These are phyloP conservation scores for Sphecodes monilicornis DNA, from an alignment of 2,888 invertebrate genomes.

Conservation along the genomic window DNA sequence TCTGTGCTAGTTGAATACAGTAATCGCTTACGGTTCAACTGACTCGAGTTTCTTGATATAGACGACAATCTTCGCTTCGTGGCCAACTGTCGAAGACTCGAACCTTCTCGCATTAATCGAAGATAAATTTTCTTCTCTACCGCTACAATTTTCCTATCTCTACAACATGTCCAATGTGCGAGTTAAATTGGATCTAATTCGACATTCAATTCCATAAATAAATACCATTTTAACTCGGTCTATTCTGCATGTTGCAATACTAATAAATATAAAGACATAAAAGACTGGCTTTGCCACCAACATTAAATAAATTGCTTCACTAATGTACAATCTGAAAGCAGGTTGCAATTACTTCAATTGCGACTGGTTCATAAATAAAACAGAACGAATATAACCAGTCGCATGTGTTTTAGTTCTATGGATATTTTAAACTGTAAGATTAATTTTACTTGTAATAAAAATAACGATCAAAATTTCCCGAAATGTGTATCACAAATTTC, in stretches of 20 bases:
- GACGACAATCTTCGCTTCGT: neutral
- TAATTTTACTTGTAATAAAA: neutral
- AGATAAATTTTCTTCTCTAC: neutral
- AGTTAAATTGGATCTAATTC: neutral
- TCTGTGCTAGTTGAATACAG: slow-evolving; percentile 18
- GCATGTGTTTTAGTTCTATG: neutral
- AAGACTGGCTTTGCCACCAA: neutral
- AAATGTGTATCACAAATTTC: neutral
- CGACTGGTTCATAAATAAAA: neutral
- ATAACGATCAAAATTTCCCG: neutral
- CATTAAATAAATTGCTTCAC: neutral
- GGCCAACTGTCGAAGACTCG: neutral
- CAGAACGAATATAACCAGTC: neutral
- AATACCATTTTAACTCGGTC: neutral
- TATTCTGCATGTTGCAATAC: neutral
- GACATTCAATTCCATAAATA: neutral
- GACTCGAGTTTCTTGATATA: slow-evolving; percentile 5
- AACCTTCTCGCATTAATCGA: neutral
- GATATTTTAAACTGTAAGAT: neutral
- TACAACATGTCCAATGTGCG: neutral
- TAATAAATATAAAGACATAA: neutral
- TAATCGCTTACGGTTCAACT: slow-evolving; percentile 1
- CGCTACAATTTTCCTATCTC: neutral
- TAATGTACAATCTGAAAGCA: too few species aligned
- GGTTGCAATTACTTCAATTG: neutral